Base-by-base conservation (phyloP, 2,888 invertebrate species). In the Chrysolina americana region DNA sequence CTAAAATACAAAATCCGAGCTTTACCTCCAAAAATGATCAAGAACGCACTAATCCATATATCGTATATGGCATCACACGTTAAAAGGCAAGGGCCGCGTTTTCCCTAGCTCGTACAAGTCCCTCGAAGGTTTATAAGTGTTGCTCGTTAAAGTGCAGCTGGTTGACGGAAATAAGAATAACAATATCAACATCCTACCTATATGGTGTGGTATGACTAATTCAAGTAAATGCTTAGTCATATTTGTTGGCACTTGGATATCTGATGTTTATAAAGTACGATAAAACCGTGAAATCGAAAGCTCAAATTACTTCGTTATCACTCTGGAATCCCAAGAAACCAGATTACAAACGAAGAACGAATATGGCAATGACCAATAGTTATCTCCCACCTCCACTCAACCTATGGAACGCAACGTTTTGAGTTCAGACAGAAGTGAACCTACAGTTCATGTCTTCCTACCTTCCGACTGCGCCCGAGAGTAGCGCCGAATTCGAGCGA, bases 361-460 rank as follows among this genome's bases (percentile, higher is more conserved):
- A 69, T 65, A 73, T 73, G 71, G 71, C 56, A 75, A 75, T 75
- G 71, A 75, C 77, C 77, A 75, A 68, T 53, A n/a, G 47, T 36
- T 17, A 28, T 28, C 28, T 36, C 47, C 17, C 50, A 48, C 48
- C 23, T 23, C 17, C 11, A 17, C 21, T 13, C 47, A n/a, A 19
- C 53, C 23, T 53, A 56, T 65, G 17, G 44, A 59, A 63, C 47
- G 62, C 44, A 62, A 62, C 44, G 63, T 62, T 65, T 63, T 10
- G 21, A 62, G 56, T 63, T 70, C 44, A 44, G 48, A 63, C 47
- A 23, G 62, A 63, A 47, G 47, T 44, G 56, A 48, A 62, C 63
- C 63, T 63, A 70, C 78, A 68, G 76, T 78, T 75, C 78, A 74
- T 76, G 80, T 79, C 76, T 76, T 76, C 59, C 70, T 65, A 68